Evolutionary conservation across 2,797 vertebrate genomes (phyloP), one percentile per base, ranked within the genome.

Genomic region (Phalloptychus januarius): DNA sequence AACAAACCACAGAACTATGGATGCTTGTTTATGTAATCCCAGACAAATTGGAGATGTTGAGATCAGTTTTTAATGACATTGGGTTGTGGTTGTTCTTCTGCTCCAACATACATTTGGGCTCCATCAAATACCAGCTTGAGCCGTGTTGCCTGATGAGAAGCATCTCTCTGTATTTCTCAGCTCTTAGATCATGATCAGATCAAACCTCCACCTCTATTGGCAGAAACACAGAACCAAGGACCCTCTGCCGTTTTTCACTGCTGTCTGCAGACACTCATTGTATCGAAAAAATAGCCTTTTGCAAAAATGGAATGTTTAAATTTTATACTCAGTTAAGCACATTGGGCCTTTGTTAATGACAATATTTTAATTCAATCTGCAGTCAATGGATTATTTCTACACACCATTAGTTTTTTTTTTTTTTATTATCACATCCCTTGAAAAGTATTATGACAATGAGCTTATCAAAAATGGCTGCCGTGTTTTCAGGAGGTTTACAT

Each of bases 351-450:
- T 33, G 58, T 31, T 36, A 65, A 23, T 20, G 23, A 65, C 7
- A 61, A 31, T 33, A 40, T 40, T 38, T 44, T 50, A 46, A 33
- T 33, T 72, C 15, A 54, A 75, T 79, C 42, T 31, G 54, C 58
- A 74, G 31, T 63, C 44, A 78, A 61, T 71, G 72, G 75, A 74
- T 82, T 88, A 78, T 71, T 72, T 56, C 70, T 80, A 74, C 46
- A 58, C 74, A 48, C 36, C 23, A 40, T 40, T 79, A 69, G 74
- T 42, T 46, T 25, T 11, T 31, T 61, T 48, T 48, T 38, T 18
- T 44, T 48, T 71, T 71, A 63, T 44, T 12, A 20, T 42, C 33
- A 52, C 73, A 75, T 87, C 63, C 61, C 65, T 76, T 74, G 81
- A 31, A 77, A 5, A 15, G 13, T 2, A 33, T 1, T 10, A 31